These are phyloP conservation scores for Drosophila bipectinata DNA, from an alignment of 1,140 invertebrate genomes.

Conservation along the genomic window DNA sequence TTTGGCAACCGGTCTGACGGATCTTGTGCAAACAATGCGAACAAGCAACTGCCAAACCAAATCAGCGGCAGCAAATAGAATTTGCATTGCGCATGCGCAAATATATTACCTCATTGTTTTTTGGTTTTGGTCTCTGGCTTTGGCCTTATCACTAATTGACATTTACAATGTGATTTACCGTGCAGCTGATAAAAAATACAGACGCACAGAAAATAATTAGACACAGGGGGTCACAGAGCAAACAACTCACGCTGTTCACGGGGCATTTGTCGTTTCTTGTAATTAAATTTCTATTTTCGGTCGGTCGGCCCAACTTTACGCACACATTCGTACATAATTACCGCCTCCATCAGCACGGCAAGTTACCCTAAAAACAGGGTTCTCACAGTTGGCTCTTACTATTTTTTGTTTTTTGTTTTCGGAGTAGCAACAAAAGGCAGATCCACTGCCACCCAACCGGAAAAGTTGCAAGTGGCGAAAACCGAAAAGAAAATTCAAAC, in stretches of 20 bases:
- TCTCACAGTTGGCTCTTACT: conserved; percentile 40
- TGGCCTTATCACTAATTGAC: conserved; percentile 58
- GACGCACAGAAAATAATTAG: background rate
- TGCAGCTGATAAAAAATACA: conserved; percentile 22
- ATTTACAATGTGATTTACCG: conserved; percentile 50
- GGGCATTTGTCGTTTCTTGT: conserved; percentile 34
- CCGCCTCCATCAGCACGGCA: conserved; percentile 25
- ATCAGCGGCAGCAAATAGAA: conserved; percentile 44
- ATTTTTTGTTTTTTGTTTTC: conserved; percentile 16
- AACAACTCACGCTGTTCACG: conserved; percentile 11
- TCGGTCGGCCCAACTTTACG: conserved; percentile 7
- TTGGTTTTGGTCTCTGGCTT: conserved; percentile 15
- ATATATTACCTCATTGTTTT: conserved; percentile 41
- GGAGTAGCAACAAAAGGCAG: conserved; percentile 22
- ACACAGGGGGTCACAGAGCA: conserved; percentile 12
- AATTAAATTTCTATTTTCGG: conserved; percentile 70
- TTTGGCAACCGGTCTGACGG: conserved; percentile 23
- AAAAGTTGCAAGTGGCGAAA: conserved; percentile 56
- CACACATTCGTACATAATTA: conserved; percentile 45
- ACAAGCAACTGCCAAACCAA: conserved; percentile 20
- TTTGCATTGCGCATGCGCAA: conserved; percentile 44
- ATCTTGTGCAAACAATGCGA: conserved; percentile 34
- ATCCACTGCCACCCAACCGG: conserved; percentile 43
- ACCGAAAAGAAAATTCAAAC: conserved; percentile 33
- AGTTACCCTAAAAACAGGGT: conserved; percentile 21